Evolutionary conservation across 1,140 invertebrate species (phyloP), one percentile per base, ranked within the genome.

Genomic region (Pachypsylla venusta): DNA sequence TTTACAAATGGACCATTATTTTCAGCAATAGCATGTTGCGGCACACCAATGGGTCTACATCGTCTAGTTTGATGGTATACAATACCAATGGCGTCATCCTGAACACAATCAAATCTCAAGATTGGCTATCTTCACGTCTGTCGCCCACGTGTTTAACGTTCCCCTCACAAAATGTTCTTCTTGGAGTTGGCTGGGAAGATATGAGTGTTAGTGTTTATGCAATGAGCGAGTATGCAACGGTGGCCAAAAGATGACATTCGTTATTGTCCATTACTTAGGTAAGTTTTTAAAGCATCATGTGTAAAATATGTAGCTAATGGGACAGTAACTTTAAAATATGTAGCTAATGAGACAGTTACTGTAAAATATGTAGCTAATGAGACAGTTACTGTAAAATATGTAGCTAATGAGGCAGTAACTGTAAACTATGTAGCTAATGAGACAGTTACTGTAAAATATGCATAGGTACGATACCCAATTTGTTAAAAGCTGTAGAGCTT

Each of bases 61-160:
- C 42, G 27, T 57, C 59, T 14, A 60, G 35, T 12, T 27, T 61
- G 1, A 56, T 53, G 25, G 78, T 93, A 4, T 87, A 85, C 71
- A 84, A 83, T 67, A 78, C 82, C 59, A 76, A 78, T 39, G 88
- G 88, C 16, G 73, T 75, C 2, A 70, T 73, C 25, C 76, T 88
- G 61, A 86, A 83, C 68, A 79, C 81, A 1, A 84, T 93, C 66
- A 86, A 87, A 69, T 84, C 84, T 66, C 86, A 93, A 67, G 90
- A 95, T 68, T 89, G 90, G 48, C 93, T 95, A 70, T 91, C 93
- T 79, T 81, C 89, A 62, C 78, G 87, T 64, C 87, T 90, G 60
- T 86, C 85, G 16, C 82, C 87, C 25, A 85, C 80, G 62, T 92
- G 87, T 70, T 71, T 95, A 62, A 81, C 82, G 57, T 95, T 93